phyloP scores from a whole-genome alignment of 30 jellyfish, hydroid and myxozoan genomes.

The Clytia hemisphaerica region DNA sequence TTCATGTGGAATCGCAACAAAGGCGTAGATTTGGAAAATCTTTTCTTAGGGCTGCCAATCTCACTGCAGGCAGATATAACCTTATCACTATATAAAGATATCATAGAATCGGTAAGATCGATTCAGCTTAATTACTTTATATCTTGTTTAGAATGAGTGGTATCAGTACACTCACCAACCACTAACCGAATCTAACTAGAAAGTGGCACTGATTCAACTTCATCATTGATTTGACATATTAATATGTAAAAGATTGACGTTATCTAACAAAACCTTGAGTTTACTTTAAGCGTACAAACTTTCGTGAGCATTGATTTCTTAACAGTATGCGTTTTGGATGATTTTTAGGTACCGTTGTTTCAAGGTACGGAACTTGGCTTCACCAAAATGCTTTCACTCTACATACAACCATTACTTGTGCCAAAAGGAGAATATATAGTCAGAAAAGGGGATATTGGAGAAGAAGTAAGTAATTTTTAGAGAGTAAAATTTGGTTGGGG shows the following conservation, averaged over 20 bases:
- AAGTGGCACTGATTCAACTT: no score
- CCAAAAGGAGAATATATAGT: conserved; percentile 66
- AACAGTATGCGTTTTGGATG: no score
- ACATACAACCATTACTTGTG: conserved; percentile 47
- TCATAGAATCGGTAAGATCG: conserved; percentile 40
- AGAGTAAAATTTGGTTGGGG: no score
- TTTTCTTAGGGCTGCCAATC: conserved; percentile 57
- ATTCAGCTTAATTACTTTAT: no score
- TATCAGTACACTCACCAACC: no score
- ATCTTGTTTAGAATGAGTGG: no score
- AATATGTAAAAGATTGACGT: no score
- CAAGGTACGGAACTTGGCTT: conserved; percentile 57
- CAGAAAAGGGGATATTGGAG: conserved; percentile 61
- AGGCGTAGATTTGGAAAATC: conserved; percentile 56
- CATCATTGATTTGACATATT: no score
- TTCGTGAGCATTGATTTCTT: no score
- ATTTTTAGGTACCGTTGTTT: conserved; percentile 57
- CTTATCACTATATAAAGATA: conserved; percentile 50
- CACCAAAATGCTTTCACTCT: conserved; percentile 54
- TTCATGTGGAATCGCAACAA: conserved; percentile 46
- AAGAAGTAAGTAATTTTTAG: conserved; percentile 36
- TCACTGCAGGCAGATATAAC: conserved; percentile 64
- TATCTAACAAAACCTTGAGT: no score
- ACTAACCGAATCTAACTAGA: no score
- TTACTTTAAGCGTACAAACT: no score